Conservation (phyloP, 30 jellyfish, hydroid and myxozoan species). For the Hydra vulgaris region DNA sequence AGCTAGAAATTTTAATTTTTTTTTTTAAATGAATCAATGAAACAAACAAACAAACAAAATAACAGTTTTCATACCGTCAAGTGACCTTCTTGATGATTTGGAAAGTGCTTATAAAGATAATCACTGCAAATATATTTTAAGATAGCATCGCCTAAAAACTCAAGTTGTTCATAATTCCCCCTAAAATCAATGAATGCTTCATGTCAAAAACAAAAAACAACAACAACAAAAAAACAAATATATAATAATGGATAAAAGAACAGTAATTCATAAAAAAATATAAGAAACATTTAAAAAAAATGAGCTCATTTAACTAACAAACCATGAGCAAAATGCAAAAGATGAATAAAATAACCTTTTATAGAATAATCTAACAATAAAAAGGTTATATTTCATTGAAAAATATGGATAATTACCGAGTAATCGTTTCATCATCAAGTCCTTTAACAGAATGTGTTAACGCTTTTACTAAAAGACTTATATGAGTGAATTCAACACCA, state of each 20-base stretch:
- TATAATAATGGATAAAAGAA: not conserved
- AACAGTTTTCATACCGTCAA: constrained; percentile 35
- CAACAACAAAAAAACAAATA: no score
- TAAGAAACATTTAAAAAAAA: no score
- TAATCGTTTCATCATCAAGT: constrained; percentile 27
- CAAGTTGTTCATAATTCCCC: constrained; percentile 74
- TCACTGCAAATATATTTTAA: constrained; percentile 61
- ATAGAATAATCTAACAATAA: no score
- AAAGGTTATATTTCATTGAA: no score
- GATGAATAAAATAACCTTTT: no score
- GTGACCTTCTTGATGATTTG: constrained; percentile 86
- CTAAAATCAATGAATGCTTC: constrained; percentile 20
- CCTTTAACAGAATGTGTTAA: constrained; percentile 48
- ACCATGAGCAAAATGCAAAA: no score
- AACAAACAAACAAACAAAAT: not conserved
- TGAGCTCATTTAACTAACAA: no score
- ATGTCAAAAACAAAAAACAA: not conserved
- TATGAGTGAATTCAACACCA: constrained; percentile 60
- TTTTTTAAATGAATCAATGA: not conserved
- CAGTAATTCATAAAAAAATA: no score
- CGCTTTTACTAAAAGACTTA: constrained; percentile 71
- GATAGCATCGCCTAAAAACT: constrained; percentile 81
- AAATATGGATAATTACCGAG: no score
- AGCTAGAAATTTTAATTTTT: constrained; percentile 21
- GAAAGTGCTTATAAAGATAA: constrained; percentile 53